These are phyloP conservation scores for Drosophila bipectinata DNA, from an alignment of 1,140 invertebrate species.

Conservation along the genomic window DNA sequence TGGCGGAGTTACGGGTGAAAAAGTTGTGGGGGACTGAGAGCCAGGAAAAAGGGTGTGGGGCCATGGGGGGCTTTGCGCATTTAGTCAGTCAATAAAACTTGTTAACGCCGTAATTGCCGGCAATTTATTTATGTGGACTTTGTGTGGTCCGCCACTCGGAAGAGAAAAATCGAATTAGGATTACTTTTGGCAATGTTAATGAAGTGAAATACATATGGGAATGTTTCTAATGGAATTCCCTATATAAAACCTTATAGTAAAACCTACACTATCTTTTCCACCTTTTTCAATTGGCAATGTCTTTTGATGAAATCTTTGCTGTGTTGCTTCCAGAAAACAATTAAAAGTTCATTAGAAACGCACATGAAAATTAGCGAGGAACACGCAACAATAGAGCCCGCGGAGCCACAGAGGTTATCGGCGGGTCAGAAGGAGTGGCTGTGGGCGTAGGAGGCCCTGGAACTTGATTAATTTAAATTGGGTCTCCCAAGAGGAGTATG, in stretches of 20 bases:
- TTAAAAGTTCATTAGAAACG: constrained; percentile 78
- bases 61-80: constrained; percentile 52
- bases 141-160: constrained; percentile 41
- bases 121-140: constrained; percentile 74
- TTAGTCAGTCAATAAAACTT: constrained; percentile 82
- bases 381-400: constrained; percentile 46
- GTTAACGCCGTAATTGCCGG: constrained; percentile 79
- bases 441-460: constrained; percentile 12
- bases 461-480: constrained; percentile 75
- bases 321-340: constrained; percentile 59
- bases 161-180: constrained; percentile 30
- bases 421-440: constrained; percentile 3
- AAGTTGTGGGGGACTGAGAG: neutral
- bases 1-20: neutral
- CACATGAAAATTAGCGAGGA: constrained; percentile 57
- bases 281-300: constrained; percentile 50
- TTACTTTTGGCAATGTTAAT: constrained; percentile 10
- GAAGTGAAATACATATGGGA: constrained; percentile 5
- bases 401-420: constrained; percentile 11
- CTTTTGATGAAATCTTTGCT: constrained; percentile 58
- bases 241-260: neutral
- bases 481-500: constrained; percentile 24
- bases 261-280: neutral
- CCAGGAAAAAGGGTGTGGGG: neutral
- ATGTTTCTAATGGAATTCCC: neutral